These are phyloP conservation scores for Branchinecta lindahli DNA, from an alignment of 1,140 invertebrate genomes.

Conservation along the genomic window DNA sequence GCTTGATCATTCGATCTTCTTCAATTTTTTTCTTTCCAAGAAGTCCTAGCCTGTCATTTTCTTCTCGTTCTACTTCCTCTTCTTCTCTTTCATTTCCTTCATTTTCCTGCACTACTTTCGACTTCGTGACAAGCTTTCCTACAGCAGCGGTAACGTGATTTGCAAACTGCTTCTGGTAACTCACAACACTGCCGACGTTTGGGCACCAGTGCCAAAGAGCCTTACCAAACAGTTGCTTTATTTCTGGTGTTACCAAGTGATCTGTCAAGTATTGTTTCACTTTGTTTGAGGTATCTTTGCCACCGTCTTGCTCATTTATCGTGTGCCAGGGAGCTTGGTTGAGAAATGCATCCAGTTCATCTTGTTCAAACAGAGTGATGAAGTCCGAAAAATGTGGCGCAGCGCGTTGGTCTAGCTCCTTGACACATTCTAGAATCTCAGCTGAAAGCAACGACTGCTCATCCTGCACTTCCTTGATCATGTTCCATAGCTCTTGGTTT, in stretches of 20 bases:
- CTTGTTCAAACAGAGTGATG: background rate
- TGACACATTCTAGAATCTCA: background rate
- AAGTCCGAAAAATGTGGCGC: background rate
- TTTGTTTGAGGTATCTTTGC: background rate
- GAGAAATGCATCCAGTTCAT: background rate
- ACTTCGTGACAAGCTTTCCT: background rate
- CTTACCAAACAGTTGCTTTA: no score
- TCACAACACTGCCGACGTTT: background rate
- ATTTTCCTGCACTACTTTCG: background rate
- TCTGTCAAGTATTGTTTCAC: background rate
- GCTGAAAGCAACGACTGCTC: background rate
- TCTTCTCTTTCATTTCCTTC: background rate
- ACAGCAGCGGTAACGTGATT: background rate
- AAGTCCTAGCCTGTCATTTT: background rate
- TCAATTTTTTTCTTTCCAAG: constrained; percentile 12
- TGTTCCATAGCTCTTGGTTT: background rate
- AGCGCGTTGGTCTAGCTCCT: background rate
- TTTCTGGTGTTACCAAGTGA: background rate
- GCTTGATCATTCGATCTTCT: background rate
- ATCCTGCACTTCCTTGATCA: constrained; percentile 9
- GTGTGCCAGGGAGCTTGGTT: background rate
- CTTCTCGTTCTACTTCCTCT: constrained; percentile 11
- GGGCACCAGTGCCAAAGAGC: constrained; percentile 3
- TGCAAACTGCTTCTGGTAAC: background rate
- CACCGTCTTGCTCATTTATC: background rate